Evolutionary conservation across 35 echinoderm and acorn worm genomes (phyloP).

Genomic region (Anneissia japonica): DNA sequence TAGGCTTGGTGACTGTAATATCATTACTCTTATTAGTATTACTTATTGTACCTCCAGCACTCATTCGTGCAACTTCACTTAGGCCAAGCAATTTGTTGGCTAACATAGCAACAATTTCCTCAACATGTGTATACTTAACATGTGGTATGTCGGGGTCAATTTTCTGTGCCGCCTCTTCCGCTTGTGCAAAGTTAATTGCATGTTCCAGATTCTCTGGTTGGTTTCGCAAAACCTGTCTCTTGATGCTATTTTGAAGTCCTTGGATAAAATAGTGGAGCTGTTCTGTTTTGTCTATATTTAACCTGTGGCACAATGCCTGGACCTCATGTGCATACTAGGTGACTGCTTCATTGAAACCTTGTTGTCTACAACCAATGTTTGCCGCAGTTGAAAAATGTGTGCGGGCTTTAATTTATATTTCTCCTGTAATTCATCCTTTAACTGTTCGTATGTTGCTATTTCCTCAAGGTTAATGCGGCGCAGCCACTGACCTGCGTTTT

Average conservation of each 20-base stretch:
- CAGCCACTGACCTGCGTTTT: background rate
- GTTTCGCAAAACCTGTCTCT: constrained; percentile 6
- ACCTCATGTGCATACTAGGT: constrained; percentile 18
- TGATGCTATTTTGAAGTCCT: background rate
- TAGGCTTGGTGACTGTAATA: background rate
- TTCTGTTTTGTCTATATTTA: background rate
- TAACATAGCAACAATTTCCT: background rate
- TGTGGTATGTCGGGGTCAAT: background rate
- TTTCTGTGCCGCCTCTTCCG: constrained; percentile 10
- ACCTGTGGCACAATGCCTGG: constrained; percentile 7
- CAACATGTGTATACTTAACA: background rate
- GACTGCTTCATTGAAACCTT: background rate
- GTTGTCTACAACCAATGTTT: constrained; percentile 11
- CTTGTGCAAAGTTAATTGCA: background rate
- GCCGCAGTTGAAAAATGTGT: constrained; percentile 8
- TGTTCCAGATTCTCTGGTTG: background rate
- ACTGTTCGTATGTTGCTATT: background rate
- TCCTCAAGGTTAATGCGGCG: background rate
- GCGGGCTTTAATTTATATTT: background rate
- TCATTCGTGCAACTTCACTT: background rate
- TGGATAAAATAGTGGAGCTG: constrained; percentile 18
- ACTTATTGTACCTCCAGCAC: background rate
- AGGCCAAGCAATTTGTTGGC: constrained; percentile 10
- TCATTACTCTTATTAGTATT: background rate
- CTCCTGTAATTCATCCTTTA: background rate